Evolutionary conservation across 2,888 invertebrate genomes (phyloP).

Genomic region (Pecten maximus): DNA sequence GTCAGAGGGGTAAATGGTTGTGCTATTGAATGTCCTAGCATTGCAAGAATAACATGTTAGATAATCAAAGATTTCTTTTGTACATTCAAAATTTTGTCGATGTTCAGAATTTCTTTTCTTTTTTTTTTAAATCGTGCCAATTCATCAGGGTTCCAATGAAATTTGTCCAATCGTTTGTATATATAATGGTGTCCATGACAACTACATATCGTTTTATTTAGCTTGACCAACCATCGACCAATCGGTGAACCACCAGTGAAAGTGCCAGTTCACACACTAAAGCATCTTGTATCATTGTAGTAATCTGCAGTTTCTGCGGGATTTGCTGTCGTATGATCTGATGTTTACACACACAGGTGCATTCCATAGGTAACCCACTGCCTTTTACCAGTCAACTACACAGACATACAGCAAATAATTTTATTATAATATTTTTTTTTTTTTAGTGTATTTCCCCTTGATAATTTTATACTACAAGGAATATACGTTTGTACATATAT

Average conservation of each 20-base stretch:
- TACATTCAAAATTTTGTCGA: neutral
- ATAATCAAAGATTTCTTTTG: slow-evolving; percentile 22
- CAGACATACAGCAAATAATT: neutral
- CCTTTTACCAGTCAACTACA: slow-evolving; percentile 3
- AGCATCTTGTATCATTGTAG: no score
- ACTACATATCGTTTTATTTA: neutral
- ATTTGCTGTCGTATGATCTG: no score
- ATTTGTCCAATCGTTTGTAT: neutral
- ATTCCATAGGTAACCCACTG: neutral
- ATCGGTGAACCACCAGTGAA: neutral
- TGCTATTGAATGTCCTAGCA: neutral
- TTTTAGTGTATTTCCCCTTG: neutral
- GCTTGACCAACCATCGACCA: slow-evolving; percentile 30
- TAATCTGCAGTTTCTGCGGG: no score
- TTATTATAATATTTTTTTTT: neutral
- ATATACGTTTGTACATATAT: neutral
- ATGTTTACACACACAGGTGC: neutral
- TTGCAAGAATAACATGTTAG: neutral
- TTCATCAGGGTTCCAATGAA: slow-evolving; percentile 18
- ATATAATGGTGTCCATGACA: neutral
- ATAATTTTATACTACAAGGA: neutral
- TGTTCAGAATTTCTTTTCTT: neutral
- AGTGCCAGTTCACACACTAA: neutral
- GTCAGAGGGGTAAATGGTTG: neutral
- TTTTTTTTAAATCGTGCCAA: neutral